These are phyloP conservation scores for Gymnothorax reevesii DNA, from an alignment of 2,797 vertebrate species.

Conservation along the genomic window DNA sequence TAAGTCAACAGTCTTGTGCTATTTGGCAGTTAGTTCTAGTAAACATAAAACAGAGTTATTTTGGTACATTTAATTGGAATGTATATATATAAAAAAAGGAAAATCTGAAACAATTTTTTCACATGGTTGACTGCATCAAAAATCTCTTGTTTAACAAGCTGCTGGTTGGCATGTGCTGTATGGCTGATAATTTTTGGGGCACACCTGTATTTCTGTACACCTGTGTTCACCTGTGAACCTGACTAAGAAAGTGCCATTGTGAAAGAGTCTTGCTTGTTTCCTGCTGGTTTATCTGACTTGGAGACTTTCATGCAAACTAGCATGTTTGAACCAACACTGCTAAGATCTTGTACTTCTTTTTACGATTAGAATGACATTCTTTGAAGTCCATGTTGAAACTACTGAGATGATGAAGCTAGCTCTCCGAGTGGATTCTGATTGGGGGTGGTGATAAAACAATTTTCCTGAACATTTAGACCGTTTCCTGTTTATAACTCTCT, in stretches of 20 bases:
- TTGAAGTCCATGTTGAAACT: background rate
- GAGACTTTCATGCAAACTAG: background rate
- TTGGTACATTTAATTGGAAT: too few species aligned
- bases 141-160: too few species aligned
- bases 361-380: background rate
- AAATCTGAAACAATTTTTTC: too few species aligned
- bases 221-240: background rate
- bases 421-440: background rate
- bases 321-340: background rate
- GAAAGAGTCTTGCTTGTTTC: background rate
- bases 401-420: background rate
- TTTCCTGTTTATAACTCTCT: too few species aligned
- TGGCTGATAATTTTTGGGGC: background rate
- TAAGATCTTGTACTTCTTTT: background rate
- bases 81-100: too few species aligned
- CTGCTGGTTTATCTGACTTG: background rate
- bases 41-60: too few species aligned
- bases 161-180: too few species aligned
- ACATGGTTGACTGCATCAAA: too few species aligned
- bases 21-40: too few species aligned
- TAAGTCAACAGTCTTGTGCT: too few species aligned
- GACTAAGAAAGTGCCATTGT: background rate
- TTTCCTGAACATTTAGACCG: background rate
- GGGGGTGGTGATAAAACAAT: background rate
- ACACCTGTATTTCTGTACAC: background rate